These are phyloP conservation scores for Oppia nitens DNA, from an alignment of 1,140 invertebrate species.

Conservation along the genomic window DNA sequence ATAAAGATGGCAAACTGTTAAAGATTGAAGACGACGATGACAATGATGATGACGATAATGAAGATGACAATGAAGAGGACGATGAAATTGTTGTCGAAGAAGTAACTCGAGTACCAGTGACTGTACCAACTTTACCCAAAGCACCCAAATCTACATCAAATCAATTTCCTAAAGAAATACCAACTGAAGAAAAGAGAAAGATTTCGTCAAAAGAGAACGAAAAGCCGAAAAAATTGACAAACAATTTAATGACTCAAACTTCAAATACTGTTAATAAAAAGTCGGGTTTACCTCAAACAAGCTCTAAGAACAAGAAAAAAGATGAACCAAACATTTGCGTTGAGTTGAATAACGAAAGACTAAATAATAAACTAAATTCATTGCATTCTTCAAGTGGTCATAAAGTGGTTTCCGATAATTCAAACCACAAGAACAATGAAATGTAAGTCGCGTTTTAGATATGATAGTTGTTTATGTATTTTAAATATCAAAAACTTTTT, in stretches of 20 bases:
- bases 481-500: too few species aligned
- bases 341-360: too few species aligned
- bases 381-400: too few species aligned
- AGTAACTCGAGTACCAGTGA: background rate
- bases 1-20: slow-evolving; percentile 51
- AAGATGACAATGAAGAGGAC: slow-evolving; percentile 1
- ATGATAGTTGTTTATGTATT: too few species aligned
- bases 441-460: too few species aligned
- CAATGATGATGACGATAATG: slow-evolving; percentile 40
- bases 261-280: too few species aligned
- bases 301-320: too few species aligned
- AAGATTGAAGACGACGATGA: slow-evolving; percentile 38
- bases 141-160: background rate
- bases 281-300: too few species aligned
- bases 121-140: background rate
- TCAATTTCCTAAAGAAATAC: background rate
- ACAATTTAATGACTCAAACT: background rate
- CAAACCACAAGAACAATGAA: too few species aligned
- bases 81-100: background rate
- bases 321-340: too few species aligned
- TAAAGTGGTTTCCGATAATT: too few species aligned
- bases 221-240: slow-evolving; percentile 1
- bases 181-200: background rate
- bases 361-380: too few species aligned
- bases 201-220: background rate